Conservation (phyloP, 2,113 vertebrate genomes). For the Xenopus tropicalis region UCB_Xtro_10.0 CM004444.2:85576001-85576500, state of each 20-base stretch:
- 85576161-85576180: conserved; percentile 59
- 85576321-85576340: neutral
- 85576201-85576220: conserved; percentile 36
- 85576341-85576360: conserved; percentile 10
- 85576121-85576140: conserved; percentile 62
- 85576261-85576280: conserved; percentile 30
- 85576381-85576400: neutral
- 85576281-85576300: conserved; percentile 27
- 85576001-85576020: conserved; percentile 4
- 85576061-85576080: conserved; percentile 71
- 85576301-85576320: neutral
- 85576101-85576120: conserved; percentile 67
- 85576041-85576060: conserved; percentile 58
- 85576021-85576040: conserved; percentile 42
- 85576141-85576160: conserved; percentile 76
- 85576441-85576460: no score
- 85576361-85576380: neutral
- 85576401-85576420: no score
- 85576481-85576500: no score
- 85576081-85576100: conserved; percentile 52
- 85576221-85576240: conserved; percentile 28
- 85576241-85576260: conserved; percentile 34
- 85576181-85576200: conserved; percentile 41
- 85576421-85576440: no score
- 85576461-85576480: no score